phyloP scores from a whole-genome alignment of 2,113 vertebrate species.

The Puma concolor region DNA sequence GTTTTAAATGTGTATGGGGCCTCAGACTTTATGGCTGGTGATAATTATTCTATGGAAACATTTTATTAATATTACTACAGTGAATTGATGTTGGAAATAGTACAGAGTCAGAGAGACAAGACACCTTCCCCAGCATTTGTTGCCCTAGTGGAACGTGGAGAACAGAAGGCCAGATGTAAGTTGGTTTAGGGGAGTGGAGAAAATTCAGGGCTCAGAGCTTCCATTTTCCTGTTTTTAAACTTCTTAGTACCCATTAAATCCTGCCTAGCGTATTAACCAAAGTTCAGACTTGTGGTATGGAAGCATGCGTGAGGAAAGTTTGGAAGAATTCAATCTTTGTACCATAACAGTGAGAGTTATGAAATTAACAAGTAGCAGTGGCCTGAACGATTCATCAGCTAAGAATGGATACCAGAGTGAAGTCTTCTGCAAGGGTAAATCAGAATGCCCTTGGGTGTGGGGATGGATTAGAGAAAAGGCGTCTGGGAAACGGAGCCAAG shows the following conservation, averaged over 20 bases:
- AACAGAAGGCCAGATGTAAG: not conserved
- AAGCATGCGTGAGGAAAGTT: not conserved
- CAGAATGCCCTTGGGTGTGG: not conserved
- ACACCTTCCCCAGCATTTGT: slow-evolving; percentile 5
- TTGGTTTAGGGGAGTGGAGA: not conserved
- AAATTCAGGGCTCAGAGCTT: not conserved
- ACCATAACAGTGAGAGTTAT: not conserved
- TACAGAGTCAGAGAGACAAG: not conserved
- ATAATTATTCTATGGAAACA: not conserved
- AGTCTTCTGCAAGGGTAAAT: not conserved
- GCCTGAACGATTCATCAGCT: not conserved
- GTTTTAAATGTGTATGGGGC: not conserved
- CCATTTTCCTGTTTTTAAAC: not conserved
- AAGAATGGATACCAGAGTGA: not conserved
- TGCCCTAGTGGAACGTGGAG: not conserved
- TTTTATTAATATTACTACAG: not conserved
- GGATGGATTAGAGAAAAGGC: not conserved
- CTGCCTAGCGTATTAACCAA: not conserved
- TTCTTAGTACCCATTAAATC: not conserved
- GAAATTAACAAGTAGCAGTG: not conserved
- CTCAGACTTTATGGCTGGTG: not conserved
- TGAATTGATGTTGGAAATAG: not conserved
- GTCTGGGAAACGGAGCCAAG: not conserved
- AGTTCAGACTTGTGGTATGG: not conserved
- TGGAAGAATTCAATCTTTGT: not conserved